These are phyloP conservation scores for Rosalia funebris DNA, from an alignment of 2,888 invertebrate species.

Conservation along the genomic window DNA sequence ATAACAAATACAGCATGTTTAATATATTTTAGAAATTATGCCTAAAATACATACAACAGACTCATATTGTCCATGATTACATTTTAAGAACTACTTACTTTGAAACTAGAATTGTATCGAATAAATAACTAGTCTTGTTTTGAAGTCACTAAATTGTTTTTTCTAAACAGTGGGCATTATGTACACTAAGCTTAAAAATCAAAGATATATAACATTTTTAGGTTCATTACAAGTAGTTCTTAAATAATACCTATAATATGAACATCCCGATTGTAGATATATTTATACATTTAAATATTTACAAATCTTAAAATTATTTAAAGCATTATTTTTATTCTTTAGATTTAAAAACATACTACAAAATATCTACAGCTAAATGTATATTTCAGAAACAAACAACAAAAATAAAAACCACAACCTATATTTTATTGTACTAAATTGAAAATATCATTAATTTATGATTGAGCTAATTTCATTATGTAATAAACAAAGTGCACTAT, in stretches of 20 bases:
- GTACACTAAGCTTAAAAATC: slow-evolving; percentile 46
- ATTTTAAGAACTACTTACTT: slow-evolving; percentile 44
- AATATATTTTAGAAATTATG: slow-evolving; percentile 49
- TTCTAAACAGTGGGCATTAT: slow-evolving; percentile 37
- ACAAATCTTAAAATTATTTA: slow-evolving; percentile 58
- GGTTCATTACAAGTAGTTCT: slow-evolving; percentile 42
- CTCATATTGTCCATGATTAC: slow-evolving; percentile 55
- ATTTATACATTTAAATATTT: slow-evolving; percentile 54
- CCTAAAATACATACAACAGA: slow-evolving; percentile 57
- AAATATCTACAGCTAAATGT: slow-evolving; percentile 33
- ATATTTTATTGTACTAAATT: slow-evolving; percentile 45
- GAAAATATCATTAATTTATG: slow-evolving; percentile 36
- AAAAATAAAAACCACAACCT: slow-evolving; percentile 37
- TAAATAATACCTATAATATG: slow-evolving; percentile 42
- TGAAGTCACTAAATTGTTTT: slow-evolving; percentile 28
- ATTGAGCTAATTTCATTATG: slow-evolving; percentile 43
- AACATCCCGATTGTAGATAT: slow-evolving; percentile 52
- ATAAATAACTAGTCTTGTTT: slow-evolving; percentile 48
- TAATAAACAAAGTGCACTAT: slow-evolving; percentile 46
- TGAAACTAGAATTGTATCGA: slow-evolving; percentile 42
- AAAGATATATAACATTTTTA: slow-evolving; percentile 37
- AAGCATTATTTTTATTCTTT: slow-evolving; percentile 55
- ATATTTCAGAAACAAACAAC: slow-evolving; percentile 17
- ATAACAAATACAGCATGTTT: slow-evolving; percentile 57
- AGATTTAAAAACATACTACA: slow-evolving; percentile 45